Conservation (phyloP, 2,113 vertebrate genomes). For the Corvus moneduloides region DNA sequence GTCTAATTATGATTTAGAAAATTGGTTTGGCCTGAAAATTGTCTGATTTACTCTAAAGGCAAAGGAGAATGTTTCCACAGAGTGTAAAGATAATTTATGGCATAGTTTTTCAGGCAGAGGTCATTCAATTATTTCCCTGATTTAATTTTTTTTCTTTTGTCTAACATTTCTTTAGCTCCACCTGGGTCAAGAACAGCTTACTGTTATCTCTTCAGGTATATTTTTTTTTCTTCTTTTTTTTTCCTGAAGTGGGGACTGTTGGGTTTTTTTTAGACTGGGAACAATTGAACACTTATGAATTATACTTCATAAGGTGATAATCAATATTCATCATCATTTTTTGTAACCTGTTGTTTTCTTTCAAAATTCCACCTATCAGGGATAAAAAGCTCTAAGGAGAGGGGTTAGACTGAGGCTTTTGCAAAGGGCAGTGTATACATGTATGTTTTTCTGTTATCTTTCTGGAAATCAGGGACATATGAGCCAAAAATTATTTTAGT, state of each 20-base stretch:
- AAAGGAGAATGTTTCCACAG: constrained; percentile 52
- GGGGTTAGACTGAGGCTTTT: not conserved
- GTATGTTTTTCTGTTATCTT: not conserved
- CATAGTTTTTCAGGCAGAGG: constrained; percentile 45
- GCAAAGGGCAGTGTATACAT: not conserved
- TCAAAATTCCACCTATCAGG: not conserved
- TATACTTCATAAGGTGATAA: not conserved
- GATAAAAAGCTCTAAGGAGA: not conserved
- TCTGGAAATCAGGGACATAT: not conserved
- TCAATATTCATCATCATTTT: not conserved
- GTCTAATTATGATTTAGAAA: constrained; percentile 68
- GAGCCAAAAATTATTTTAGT: not conserved
- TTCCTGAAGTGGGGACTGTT: fast-evolving
- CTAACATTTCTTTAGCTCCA: constrained; percentile 28
- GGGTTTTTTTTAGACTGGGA: not conserved
- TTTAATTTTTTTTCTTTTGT: constrained; percentile 32
- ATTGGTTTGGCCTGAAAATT: constrained; percentile 65
- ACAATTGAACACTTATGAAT: not conserved
- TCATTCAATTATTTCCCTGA: constrained; percentile 52
- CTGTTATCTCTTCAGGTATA: not conserved
- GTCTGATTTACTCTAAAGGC: constrained; percentile 64
- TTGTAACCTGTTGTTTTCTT: not conserved
- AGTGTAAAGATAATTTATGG: constrained; percentile 60
- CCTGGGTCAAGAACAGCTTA: not conserved
- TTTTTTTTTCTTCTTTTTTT: not conserved